Conservation (phyloP, 2,888 invertebrate genomes). For the Dione vanillae region DNA sequence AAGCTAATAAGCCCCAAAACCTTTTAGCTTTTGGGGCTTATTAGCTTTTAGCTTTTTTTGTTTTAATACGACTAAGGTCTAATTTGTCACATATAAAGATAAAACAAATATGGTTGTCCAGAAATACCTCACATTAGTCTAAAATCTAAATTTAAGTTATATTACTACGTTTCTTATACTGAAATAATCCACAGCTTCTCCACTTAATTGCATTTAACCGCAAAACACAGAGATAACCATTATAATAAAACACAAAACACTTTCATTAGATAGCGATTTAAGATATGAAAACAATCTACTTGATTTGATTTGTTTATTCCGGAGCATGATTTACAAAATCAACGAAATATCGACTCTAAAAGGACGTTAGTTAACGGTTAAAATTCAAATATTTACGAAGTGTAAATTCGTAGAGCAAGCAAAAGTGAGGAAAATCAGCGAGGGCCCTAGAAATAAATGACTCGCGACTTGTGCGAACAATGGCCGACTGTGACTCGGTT, state of each 20-base stretch:
- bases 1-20: too few species aligned
- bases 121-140: too few species aligned
- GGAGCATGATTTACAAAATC: constrained; percentile 44
- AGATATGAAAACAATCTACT: constrained; percentile 47
- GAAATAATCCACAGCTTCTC: too few species aligned
- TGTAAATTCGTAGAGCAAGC: constrained; percentile 57
- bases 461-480: constrained; percentile 59
- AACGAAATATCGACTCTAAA: constrained; percentile 65
- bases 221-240: constrained; percentile 9
- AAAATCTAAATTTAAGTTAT: neutral
- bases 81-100: too few species aligned
- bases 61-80: too few species aligned
- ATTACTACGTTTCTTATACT: too few species aligned
- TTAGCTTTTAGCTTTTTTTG: too few species aligned
- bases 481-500: constrained; percentile 64
- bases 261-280: constrained; percentile 28
- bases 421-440: constrained; percentile 59
- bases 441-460: constrained; percentile 66
- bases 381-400: constrained; percentile 60
- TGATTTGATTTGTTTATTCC: constrained; percentile 47
- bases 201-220: neutral
- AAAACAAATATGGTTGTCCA: too few species aligned
- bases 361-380: constrained; percentile 58
- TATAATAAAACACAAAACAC: constrained; percentile 23
- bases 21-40: too few species aligned